Conservation (phyloP, 2,888 invertebrate genomes). For the Drosophila anomalata region DNA sequence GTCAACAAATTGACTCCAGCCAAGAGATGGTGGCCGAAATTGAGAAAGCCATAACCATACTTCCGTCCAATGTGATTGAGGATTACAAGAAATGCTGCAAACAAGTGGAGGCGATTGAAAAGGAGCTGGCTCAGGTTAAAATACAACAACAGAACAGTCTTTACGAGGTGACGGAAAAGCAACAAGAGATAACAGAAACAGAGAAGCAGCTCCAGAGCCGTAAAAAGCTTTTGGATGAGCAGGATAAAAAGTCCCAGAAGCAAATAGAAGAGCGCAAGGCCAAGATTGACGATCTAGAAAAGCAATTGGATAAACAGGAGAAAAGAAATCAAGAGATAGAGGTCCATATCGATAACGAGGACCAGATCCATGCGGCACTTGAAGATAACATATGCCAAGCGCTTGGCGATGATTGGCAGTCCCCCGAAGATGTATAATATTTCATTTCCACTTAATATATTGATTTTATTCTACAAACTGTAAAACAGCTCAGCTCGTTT, state of each 20-base stretch:
- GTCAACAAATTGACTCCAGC: conserved; percentile 44
- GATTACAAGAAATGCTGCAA: conserved; percentile 48
- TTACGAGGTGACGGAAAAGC: conserved; percentile 7
- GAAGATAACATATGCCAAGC: conserved; percentile 19
- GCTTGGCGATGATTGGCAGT: conserved; percentile 26
- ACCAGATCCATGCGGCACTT: conserved; percentile 1
- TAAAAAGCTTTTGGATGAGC: conserved; percentile 19
- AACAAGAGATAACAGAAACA: conserved; percentile 18
- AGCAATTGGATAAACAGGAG: conserved; percentile 3
- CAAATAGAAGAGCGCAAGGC: conserved; percentile 11
- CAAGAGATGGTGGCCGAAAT: conserved; percentile 48
- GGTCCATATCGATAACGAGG: not conserved
- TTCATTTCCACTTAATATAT: conserved; percentile 34
- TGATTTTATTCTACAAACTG: conserved; percentile 41
- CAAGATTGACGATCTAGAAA: conserved; percentile 3
- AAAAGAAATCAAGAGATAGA: conserved; percentile 8
- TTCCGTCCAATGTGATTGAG: conserved; percentile 48
- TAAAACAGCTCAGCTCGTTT: conserved; percentile 53
- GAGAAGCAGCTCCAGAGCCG: conserved; percentile 23
- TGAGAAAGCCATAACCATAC: conserved; percentile 45
- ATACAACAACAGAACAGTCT: conserved; percentile 20
- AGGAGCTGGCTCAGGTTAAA: conserved; percentile 17
- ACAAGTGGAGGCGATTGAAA: conserved; percentile 39
- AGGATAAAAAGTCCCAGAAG: conserved; percentile 21
- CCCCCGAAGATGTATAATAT: not conserved